Percentiles rank a stretch among this genome's conserved stretches.
phyloP scores from a whole-genome alignment of 2,797 vertebrate genomes.

The Coendou prehensilis region DNA sequence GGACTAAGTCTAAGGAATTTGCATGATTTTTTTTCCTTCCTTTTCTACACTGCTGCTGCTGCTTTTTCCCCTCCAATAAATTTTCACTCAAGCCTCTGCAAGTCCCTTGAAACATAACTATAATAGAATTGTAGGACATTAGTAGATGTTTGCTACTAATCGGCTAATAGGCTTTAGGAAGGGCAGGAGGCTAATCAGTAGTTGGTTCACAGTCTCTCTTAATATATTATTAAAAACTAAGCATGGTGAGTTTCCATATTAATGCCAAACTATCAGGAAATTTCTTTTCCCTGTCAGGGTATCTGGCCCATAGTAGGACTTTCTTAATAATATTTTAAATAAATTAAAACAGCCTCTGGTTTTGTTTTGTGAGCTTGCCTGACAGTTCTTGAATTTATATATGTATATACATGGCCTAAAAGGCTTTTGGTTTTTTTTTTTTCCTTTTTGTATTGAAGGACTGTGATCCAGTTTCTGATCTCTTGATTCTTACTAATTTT shows the following conservation, averaged over 20 bases:
- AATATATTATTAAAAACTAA: constrained; percentile 81
- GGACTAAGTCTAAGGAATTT: constrained; percentile 96
- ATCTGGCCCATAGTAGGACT: constrained; percentile 83
- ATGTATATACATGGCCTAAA: constrained; percentile 78
- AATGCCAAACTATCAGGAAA: constrained; percentile 84
- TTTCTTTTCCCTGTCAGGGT: constrained; percentile 84
- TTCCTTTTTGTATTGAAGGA: constrained; percentile 83
- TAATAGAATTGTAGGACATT: constrained; percentile 90
- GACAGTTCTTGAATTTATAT: constrained; percentile 83
- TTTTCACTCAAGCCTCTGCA: constrained; percentile 94
- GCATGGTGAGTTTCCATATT: constrained; percentile 84
- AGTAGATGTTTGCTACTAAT: constrained; percentile 91
- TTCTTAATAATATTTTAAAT: constrained; percentile 76
- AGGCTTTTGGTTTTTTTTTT: constrained; percentile 78
- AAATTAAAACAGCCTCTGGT: constrained; percentile 84
- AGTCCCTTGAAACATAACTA: constrained; percentile 92
- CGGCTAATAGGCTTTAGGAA: constrained; percentile 89
- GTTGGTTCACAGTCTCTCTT: constrained; percentile 89
- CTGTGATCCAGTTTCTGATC: constrained; percentile 92
- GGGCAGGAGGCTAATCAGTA: constrained; percentile 90
- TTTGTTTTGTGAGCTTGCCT: constrained; percentile 84
- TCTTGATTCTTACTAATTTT: constrained; percentile 89
- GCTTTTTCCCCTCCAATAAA: constrained; percentile 92
- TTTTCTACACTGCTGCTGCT: constrained; percentile 92
- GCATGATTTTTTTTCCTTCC: constrained; percentile 94